Evolutionary conservation across 2,113 vertebrate genomes (phyloP).

Genomic region (Rattus norvegicus): GRCr8 NC_086019.1:35262001-35262500

Average conservation of each 20-base stretch:
- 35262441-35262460: neutral
- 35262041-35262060: neutral
- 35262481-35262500: neutral
- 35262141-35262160: neutral
- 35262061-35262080: fast-evolving
- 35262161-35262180: too few species aligned
- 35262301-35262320: too few species aligned
- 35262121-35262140: neutral
- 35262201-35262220: too few species aligned
- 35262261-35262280: too few species aligned
- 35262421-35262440: neutral
- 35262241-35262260: too few species aligned
- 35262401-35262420: neutral
- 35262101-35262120: neutral
- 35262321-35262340: too few species aligned
- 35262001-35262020: fast-evolving
- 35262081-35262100: neutral
- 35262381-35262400: neutral
- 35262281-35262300: too few species aligned
- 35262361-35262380: neutral
- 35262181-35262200: neutral
- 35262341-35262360: too few species aligned
- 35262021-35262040: neutral
- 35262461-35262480: neutral
- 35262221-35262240: too few species aligned